phyloP scores from a whole-genome alignment of 2,113 vertebrate genomes.

The Steatornis caripensis region DNA sequence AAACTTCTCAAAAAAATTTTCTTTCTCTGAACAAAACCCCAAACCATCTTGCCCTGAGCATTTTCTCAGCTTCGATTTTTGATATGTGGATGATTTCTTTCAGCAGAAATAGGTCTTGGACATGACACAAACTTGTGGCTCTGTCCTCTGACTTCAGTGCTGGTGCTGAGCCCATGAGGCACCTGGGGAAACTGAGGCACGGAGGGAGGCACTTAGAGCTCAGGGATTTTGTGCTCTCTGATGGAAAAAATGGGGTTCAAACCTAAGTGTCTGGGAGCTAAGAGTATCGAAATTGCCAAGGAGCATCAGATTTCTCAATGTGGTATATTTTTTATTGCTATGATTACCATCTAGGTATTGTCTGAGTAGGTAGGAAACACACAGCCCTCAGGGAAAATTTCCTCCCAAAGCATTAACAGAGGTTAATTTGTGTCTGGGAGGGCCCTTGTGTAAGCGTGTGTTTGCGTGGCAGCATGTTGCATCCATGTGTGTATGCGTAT shows the following conservation, averaged over 20 bases:
- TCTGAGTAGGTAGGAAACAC: background rate
- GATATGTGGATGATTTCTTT: background rate
- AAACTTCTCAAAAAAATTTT: background rate
- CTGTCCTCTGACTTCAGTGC: background rate
- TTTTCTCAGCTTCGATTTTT: background rate
- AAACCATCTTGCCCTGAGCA: no score
- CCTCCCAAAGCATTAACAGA: background rate
- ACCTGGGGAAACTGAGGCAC: background rate
- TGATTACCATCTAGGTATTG: background rate
- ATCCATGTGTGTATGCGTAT: no score
- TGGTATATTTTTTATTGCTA: background rate
- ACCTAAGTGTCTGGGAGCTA: background rate
- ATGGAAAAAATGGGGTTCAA: background rate
- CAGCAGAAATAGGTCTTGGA: background rate
- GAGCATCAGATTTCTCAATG: background rate
- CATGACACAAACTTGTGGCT: background rate
- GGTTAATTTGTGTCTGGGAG: background rate
- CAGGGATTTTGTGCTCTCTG: background rate
- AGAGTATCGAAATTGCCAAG: background rate
- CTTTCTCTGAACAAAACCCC: rapidly evolving
- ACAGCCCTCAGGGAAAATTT: background rate
- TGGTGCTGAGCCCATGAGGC: background rate
- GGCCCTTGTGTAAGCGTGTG: background rate
- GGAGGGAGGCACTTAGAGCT: background rate
- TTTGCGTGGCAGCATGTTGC: background rate